Evolutionary conservation across 1,140 invertebrate species (phyloP).

Genomic region (Diorhabda carinulata): DNA sequence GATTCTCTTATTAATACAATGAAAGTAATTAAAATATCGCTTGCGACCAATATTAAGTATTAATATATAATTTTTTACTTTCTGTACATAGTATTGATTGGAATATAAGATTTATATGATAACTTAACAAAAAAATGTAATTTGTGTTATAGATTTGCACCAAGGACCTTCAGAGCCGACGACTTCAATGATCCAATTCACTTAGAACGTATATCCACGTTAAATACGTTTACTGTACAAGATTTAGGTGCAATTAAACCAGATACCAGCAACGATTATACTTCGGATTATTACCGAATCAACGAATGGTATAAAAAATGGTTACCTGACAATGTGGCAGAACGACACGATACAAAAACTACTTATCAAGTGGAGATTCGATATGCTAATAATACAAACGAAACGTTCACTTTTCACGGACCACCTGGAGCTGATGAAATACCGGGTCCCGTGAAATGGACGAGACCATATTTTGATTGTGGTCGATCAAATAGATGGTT

Average conservation of each 20-base stretch:
- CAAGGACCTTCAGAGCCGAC: constrained; percentile 84
- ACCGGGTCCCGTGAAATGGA: constrained; percentile 90
- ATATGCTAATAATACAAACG: constrained; percentile 87
- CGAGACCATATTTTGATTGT: constrained; percentile 94
- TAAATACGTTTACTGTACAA: constrained; percentile 79
- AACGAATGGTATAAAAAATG: constrained; percentile 91
- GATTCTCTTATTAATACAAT: no score
- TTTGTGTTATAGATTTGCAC: constrained; percentile 72
- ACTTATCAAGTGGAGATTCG: constrained; percentile 74
- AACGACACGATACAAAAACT: constrained; percentile 89
- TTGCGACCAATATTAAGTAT: no score
- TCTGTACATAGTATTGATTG: no score
- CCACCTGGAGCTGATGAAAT: constrained; percentile 85
- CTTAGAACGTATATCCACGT: constrained; percentile 83
- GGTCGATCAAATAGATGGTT: constrained; percentile 94
- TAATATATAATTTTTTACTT: no score
- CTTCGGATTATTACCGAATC: constrained; percentile 80
- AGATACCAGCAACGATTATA: constrained; percentile 78
- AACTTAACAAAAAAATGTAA: neutral
- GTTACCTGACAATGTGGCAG: constrained; percentile 80
- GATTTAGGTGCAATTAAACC: constrained; percentile 79
- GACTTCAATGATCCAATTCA: constrained; percentile 95
- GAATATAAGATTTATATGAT: no score
- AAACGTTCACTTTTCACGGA: constrained; percentile 91
- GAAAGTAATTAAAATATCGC: no score